Conservation (phyloP, 2,797 vertebrate genomes). For the Protonibea diacanthus region DNA sequence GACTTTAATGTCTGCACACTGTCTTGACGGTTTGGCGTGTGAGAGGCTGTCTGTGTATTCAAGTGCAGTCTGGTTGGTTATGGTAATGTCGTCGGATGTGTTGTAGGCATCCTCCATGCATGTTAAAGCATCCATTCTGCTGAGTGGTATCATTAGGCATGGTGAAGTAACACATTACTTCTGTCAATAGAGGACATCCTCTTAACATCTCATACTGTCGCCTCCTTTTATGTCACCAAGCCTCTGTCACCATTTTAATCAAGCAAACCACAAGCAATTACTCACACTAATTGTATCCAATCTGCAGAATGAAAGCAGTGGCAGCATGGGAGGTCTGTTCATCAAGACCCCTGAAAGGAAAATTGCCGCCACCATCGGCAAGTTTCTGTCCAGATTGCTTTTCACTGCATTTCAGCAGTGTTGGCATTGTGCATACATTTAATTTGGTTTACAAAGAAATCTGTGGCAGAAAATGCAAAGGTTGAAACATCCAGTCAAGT, state of each 20-base stretch:
- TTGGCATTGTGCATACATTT: neutral
- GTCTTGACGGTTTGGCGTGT: neutral
- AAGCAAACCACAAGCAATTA: constrained; percentile 58
- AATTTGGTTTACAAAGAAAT: neutral
- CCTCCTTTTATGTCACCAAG: constrained; percentile 51
- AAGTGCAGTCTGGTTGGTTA: neutral
- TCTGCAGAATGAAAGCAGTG: constrained; percentile 41
- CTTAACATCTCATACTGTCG: constrained; percentile 37
- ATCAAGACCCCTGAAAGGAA: constrained; percentile 44
- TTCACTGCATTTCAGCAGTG: neutral
- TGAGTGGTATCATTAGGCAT: constrained; percentile 25
- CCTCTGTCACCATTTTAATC: constrained; percentile 54
- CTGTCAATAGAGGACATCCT: constrained; percentile 45
- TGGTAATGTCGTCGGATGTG: constrained; percentile 16
- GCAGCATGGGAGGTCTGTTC: constrained; percentile 34
- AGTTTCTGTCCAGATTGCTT: constrained; percentile 7
- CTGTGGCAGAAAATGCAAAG: neutral
- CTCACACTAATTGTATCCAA: constrained; percentile 57
- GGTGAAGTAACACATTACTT: constrained; percentile 32
- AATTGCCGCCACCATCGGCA: neutral
- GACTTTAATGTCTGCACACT: neutral
- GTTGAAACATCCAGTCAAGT: neutral
- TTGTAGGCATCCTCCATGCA: constrained; percentile 35
- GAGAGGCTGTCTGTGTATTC: neutral
- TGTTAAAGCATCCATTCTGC: constrained; percentile 12